Conservation (phyloP, 2,888 invertebrate species). For the Drosophila barbarae region DNA sequence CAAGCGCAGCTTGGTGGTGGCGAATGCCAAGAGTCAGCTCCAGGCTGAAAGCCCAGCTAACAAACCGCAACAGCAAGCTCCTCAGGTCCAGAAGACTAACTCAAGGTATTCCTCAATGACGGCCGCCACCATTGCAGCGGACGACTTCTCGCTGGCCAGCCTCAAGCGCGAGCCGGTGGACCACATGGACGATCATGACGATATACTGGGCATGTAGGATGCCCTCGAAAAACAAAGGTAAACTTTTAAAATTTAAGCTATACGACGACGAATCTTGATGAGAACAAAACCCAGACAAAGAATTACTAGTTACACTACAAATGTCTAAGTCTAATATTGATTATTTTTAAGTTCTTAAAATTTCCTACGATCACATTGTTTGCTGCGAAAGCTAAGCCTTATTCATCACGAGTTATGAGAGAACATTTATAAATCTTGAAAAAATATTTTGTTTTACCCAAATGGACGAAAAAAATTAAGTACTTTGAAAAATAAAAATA, state of each 20-base stretch:
- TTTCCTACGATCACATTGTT: background rate
- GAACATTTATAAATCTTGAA: background rate
- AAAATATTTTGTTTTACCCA: background rate
- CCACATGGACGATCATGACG: slow-evolving; percentile 43
- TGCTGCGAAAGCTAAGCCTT: slow-evolving; percentile 7
- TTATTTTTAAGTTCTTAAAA: background rate
- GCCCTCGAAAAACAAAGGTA: background rate
- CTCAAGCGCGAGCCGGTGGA: slow-evolving; percentile 64
- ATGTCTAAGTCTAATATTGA: background rate
- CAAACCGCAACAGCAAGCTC: background rate
- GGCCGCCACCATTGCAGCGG: slow-evolving; percentile 62
- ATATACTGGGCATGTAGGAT: slow-evolving; percentile 54
- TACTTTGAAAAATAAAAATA: background rate
- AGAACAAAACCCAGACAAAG: slow-evolving; percentile 7
- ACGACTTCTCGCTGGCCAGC: slow-evolving; percentile 50
- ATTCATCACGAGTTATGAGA: background rate
- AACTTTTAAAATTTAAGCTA: background rate
- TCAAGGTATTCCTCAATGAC: slow-evolving; percentile 28
- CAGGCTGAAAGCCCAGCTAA: background rate
- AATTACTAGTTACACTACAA: background rate
- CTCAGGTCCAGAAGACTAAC: background rate
- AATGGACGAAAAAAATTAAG: background rate
- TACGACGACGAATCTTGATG: slow-evolving; percentile 5
- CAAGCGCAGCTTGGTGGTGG: slow-evolving; percentile 51
- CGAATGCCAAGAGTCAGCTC: slow-evolving; percentile 43